Percentiles rank a stretch among this genome's conserved stretches.
Evolutionary conservation across 2,797 vertebrate species (phyloP).

Genomic region (Hipposideros larvatus): DNA sequence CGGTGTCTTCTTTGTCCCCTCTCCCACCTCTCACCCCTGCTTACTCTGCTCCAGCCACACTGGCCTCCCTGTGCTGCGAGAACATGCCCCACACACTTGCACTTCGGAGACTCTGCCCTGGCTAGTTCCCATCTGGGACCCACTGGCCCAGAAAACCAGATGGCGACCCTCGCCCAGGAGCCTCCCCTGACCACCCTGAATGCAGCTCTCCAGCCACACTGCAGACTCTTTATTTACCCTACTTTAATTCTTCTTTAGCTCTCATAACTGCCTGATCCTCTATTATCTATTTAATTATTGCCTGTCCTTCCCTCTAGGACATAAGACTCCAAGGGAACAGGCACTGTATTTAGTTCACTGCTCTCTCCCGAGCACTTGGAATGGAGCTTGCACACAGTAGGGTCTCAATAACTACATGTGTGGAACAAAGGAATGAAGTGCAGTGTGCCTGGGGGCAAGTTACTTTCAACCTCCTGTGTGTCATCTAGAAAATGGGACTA

Average conservation of each 20-base stretch:
- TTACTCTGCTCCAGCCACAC: background rate
- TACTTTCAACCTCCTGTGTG: fast-evolving
- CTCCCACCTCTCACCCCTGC: background rate
- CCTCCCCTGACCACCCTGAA: background rate
- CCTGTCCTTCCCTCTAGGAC: background rate
- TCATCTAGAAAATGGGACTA: background rate
- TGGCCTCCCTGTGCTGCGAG: fast-evolving
- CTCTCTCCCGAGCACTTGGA: background rate
- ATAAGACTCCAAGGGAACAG: background rate
- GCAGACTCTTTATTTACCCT: background rate
- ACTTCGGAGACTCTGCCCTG: background rate
- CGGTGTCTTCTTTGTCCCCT: background rate
- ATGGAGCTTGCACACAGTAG: background rate
- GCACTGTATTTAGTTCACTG: background rate
- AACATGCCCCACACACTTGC: fast-evolving
- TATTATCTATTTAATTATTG: background rate
- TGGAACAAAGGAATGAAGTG: background rate
- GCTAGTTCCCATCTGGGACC: background rate
- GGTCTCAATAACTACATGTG: background rate
- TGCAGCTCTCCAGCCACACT: background rate
- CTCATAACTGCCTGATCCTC: background rate
- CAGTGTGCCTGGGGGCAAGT: fast-evolving
- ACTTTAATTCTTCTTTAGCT: background rate
- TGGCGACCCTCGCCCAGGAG: background rate
- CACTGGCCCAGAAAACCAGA: background rate